phyloP scores from a whole-genome alignment of 1,140 invertebrate genomes.

The Temnothorax longispinosus region DNA sequence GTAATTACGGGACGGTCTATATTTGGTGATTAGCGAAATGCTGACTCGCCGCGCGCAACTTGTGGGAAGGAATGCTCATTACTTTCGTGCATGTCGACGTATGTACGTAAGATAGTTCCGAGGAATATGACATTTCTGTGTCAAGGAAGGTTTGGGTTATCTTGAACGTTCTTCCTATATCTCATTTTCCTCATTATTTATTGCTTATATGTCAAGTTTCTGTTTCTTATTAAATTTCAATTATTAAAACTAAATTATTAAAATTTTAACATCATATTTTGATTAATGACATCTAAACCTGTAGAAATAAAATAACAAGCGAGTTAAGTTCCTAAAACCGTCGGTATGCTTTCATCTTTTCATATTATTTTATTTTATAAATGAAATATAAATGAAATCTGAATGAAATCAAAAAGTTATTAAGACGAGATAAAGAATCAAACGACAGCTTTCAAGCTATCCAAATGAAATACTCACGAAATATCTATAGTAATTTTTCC shows the following conservation, averaged over 20 bases:
- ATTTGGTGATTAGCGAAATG: conserved; percentile 63
- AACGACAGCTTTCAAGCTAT: neutral
- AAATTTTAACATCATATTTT: neutral
- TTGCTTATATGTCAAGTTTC: neutral
- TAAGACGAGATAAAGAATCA: neutral
- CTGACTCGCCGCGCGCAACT: conserved; percentile 23
- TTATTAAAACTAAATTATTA: neutral
- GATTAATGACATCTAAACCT: neutral
- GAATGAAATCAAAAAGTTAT: neutral
- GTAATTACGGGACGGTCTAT: conserved; percentile 74
- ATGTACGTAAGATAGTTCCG: conserved; percentile 14
- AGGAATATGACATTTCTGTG: conserved; percentile 51
- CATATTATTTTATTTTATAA: neutral
- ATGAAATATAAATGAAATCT: neutral
- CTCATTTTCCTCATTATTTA: neutral
- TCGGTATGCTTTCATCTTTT: neutral
- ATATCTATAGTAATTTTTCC: conserved; percentile 13
- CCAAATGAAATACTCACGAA: neutral
- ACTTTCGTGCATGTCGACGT: conserved; percentile 7
- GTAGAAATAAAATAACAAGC: neutral
- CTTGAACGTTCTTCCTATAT: conserved; percentile 8
- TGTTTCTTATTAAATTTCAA: neutral
- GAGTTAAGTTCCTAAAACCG: neutral
- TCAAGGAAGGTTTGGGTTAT: neutral
- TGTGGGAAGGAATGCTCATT: conserved; percentile 45